Base-by-base conservation (phyloP, 1,140 invertebrate genomes). In the Lepidotrigona ventralis region DNA sequence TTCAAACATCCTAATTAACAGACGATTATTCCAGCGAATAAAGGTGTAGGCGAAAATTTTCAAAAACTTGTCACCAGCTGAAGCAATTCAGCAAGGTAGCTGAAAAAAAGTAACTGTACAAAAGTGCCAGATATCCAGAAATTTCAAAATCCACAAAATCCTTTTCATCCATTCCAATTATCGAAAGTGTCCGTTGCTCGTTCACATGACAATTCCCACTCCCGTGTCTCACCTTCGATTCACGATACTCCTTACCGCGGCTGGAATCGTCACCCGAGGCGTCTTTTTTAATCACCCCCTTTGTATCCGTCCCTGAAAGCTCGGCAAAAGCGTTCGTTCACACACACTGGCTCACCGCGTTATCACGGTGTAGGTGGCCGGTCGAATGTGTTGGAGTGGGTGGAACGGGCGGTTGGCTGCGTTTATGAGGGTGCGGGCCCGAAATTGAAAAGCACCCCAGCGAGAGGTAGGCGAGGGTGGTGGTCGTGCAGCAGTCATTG, bases 401-500 rank as follows among this genome's bases (percentile, higher is more conserved):
- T 85, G 85, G 87, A 46, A 68, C 69, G 81, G 79, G 87, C 54
- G 85, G 87, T 86, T 88, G 87, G 84, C 86, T 80, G 86, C 81
- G 79, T 90, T 90, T 89, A 88, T 86, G 89, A 89, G 89, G 89
- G 85, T 80, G 78, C 83, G 71, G 81, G 82, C 63, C 84, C 86
- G 89, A 87, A 89, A 89, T 90, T 90, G 89, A 89, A 90, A 90
- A 82, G 89, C 89, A 88, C 85, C 84, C 83, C 72, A 75, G 88
- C 78, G 79, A 72, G 70, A 80, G 54, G 29, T 78, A 63, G 70
- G 70, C 66, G 75, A 63, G 79, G 84, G 82, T 76, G 84, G 82
- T 76, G 89, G 85, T 79, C 79, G 86, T 82, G 71, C 80, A 86
- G 89, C 86, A 85, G 83, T 87, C 90, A 90, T 90, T 90, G 92